Evolutionary conservation across 1,140 invertebrate species (phyloP).

Genomic region (Atta texana): DNA sequence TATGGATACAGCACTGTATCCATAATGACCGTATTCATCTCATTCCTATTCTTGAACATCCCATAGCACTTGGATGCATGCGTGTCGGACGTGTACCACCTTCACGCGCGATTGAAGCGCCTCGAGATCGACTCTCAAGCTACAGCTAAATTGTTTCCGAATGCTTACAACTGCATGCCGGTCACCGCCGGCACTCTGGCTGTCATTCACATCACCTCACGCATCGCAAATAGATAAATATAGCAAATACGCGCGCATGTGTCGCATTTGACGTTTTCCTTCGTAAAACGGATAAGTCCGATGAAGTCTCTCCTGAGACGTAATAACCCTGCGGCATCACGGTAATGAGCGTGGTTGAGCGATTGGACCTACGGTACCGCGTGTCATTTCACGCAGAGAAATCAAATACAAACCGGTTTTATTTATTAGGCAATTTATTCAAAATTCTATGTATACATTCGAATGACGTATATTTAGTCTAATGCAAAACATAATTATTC

Average conservation of each 20-base stretch:
- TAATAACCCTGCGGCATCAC: constrained; percentile 46
- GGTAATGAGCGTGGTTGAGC: constrained; percentile 28
- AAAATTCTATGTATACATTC: background rate
- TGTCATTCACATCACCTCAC: constrained; percentile 63
- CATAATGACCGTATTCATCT: constrained; percentile 70
- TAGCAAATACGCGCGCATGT: constrained; percentile 35
- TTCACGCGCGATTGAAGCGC: constrained; percentile 77
- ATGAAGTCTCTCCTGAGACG: constrained; percentile 36
- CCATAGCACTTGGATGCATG: constrained; percentile 73
- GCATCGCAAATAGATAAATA: constrained; percentile 54
- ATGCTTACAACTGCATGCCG: constrained; percentile 75
- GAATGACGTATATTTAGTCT: constrained; percentile 9
- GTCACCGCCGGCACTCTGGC: constrained; percentile 52
- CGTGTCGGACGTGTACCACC: constrained; percentile 74
- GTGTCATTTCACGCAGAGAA: constrained; percentile 33
- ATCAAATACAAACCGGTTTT: constrained; percentile 56
- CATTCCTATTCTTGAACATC: constrained; percentile 67
- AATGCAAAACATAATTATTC: constrained; percentile 28
- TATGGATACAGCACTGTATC: constrained; percentile 28
- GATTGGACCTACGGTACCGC: constrained; percentile 47
- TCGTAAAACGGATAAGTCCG: constrained; percentile 1
- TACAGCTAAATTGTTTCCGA: constrained; percentile 80
- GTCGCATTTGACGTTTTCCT: constrained; percentile 26
- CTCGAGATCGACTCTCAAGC: constrained; percentile 70
- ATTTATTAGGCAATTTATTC: constrained; percentile 44